A percentile compares a stretch with the other conserved stretches of the same genome.
phyloP scores from a whole-genome alignment of 2,797 vertebrate species.

The Varecia variegata region DNA sequence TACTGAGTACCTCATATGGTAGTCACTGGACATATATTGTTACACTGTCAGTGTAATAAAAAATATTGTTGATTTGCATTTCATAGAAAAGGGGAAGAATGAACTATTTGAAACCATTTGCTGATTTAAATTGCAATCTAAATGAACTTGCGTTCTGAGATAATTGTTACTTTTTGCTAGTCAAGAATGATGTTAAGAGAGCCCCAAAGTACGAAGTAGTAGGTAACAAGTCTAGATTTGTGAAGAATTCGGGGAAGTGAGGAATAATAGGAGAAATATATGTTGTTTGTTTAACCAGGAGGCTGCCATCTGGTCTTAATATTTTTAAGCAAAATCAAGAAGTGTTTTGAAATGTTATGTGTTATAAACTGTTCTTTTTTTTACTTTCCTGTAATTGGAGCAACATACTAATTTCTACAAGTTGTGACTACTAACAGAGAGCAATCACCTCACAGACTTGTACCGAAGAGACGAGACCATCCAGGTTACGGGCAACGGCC shows the following conservation, averaged over 20 bases:
- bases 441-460: conserved; percentile 96
- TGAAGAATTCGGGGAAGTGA: neutral
- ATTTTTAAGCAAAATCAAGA: conserved; percentile 19
- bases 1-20: neutral
- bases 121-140: neutral
- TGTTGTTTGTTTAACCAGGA: neutral
- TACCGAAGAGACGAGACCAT: conserved; percentile 94
- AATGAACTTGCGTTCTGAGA: neutral
- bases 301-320: neutral
- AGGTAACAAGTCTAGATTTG: neutral
- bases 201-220: neutral
- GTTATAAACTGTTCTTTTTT: conserved; percentile 80
- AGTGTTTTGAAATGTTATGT: conserved; percentile 62
- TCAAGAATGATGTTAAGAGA: neutral
- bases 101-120: neutral
- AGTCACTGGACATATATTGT: neutral
- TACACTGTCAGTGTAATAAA: neutral
- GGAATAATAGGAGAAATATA: neutral
- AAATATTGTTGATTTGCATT: neutral
- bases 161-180: neutral
- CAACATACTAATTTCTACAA: conserved; percentile 91
- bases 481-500: conserved; percentile 89
- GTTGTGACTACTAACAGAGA: conserved; percentile 95
- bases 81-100: neutral
- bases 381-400: conserved; percentile 85